These are phyloP conservation scores for Luperina nickerlii DNA, from an alignment of 2,888 invertebrate species.

Conservation along the genomic window DNA sequence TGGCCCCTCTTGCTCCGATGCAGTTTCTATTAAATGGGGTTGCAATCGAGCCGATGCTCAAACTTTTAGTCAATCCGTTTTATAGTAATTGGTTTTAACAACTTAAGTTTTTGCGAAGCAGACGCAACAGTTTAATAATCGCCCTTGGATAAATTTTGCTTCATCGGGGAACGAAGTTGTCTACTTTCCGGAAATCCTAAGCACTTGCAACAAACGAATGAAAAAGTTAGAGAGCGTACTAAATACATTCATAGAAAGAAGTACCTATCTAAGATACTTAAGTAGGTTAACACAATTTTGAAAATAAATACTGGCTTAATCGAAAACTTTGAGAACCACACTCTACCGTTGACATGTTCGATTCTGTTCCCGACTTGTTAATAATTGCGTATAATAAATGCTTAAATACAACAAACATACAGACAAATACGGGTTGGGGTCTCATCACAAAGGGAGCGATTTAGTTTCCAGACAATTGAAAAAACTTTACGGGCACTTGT, in stretches of 20 bases:
- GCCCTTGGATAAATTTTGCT: neutral
- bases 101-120: neutral
- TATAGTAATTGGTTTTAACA: neutral
- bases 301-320: too few relatives aligned
- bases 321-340: slow-evolving; percentile 77
- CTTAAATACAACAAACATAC: slow-evolving; percentile 88
- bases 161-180: neutral
- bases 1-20: slow-evolving; percentile 74
- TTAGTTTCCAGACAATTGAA: slow-evolving; percentile 81
- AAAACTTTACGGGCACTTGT: slow-evolving; percentile 40
- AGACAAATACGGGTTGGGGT: slow-evolving; percentile 87
- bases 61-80: slow-evolving; percentile 55
- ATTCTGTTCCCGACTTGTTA: slow-evolving; percentile 86
- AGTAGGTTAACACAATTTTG: neutral
- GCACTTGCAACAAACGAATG: neutral
- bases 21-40: slow-evolving; percentile 63
- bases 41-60: slow-evolving; percentile 61
- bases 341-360: slow-evolving; percentile 71
- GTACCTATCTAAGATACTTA: neutral
- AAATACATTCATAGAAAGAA: neutral
- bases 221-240: neutral
- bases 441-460: slow-evolving; percentile 75
- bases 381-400: slow-evolving; percentile 89
- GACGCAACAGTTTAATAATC: neutral
- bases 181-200: neutral